These are phyloP conservation scores for Drosophila suboccidentalis DNA, from an alignment of 2,888 invertebrate species.

Conservation along the genomic window DNA sequence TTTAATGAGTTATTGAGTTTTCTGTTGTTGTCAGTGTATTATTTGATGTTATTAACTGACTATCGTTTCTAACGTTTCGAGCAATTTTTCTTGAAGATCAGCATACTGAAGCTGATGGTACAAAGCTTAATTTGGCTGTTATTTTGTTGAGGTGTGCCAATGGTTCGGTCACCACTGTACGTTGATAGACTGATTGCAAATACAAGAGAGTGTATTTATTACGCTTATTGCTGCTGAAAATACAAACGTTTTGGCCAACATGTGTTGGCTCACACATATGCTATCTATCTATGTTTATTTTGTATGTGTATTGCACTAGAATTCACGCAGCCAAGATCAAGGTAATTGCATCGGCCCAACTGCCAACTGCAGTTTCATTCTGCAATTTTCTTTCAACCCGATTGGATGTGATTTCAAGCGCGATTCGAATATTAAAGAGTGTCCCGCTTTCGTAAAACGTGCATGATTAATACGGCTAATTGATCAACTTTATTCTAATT, in stretches of 20 bases:
- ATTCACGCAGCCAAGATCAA: slow-evolving; percentile 69
- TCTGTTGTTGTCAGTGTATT: background rate
- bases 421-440: slow-evolving; percentile 31
- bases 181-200: slow-evolving; percentile 15
- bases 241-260: slow-evolving; percentile 42
- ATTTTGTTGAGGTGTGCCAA: background rate
- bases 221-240: slow-evolving; percentile 20
- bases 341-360: slow-evolving; percentile 64
- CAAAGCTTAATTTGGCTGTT: background rate
- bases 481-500: background rate
- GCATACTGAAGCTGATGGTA: background rate
- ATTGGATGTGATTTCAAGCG: slow-evolving; percentile 55
- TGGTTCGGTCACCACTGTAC: slow-evolving; percentile 18
- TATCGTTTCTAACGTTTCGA: background rate
- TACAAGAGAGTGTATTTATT: slow-evolving; percentile 39
- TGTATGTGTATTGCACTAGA: slow-evolving; percentile 59
- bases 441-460: slow-evolving; percentile 18
- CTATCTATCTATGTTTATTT: slow-evolving; percentile 3
- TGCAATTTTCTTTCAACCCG: slow-evolving; percentile 58
- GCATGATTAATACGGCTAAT: background rate
- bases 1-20: background rate
- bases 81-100: background rate
- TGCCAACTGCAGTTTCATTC: slow-evolving; percentile 60
- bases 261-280: slow-evolving; percentile 17
- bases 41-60: too few species aligned